Evolutionary conservation across 2,888 invertebrate genomes (phyloP).

Genomic region (Heliconius aoede): DNA sequence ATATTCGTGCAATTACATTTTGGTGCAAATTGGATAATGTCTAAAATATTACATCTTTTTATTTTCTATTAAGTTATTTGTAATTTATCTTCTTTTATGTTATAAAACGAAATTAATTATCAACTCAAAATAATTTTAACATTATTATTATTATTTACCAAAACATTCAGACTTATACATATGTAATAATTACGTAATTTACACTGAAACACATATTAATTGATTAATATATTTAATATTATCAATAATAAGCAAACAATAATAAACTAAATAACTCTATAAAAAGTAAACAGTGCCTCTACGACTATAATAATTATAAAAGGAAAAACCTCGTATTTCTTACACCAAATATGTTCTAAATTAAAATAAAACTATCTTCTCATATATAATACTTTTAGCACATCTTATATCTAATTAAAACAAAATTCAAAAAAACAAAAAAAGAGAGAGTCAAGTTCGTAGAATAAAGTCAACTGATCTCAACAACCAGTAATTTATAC

Average conservation of each 20-base stretch:
- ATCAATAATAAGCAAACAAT: not conserved
- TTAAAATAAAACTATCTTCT: not conserved
- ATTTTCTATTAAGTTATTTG: too few relatives aligned
- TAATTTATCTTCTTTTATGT: too few relatives aligned
- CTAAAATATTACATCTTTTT: not conserved
- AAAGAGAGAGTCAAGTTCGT: not conserved
- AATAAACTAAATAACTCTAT: not conserved
- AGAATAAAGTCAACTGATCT: not conserved
- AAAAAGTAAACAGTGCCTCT: not conserved
- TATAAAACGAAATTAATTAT: too few relatives aligned
- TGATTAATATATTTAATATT: not conserved
- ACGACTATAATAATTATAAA: not conserved
- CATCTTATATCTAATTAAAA: not conserved
- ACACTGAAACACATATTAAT: not conserved
- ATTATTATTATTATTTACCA: not conserved
- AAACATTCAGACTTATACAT: not conserved
- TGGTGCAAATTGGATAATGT: not conserved
- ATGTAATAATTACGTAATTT: not conserved
- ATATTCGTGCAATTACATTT: not conserved
- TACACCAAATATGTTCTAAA: not conserved
- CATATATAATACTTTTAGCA: not conserved
- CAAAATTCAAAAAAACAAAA: not conserved
- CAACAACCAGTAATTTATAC: slow-evolving; percentile 33
- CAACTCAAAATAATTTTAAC: not conserved
- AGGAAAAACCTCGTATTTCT: too few relatives aligned